Evolutionary conservation across 1,140 invertebrate species (phyloP), one percentile per base, ranked within the genome.

Genomic region (Ganaspis sp.): DNA sequence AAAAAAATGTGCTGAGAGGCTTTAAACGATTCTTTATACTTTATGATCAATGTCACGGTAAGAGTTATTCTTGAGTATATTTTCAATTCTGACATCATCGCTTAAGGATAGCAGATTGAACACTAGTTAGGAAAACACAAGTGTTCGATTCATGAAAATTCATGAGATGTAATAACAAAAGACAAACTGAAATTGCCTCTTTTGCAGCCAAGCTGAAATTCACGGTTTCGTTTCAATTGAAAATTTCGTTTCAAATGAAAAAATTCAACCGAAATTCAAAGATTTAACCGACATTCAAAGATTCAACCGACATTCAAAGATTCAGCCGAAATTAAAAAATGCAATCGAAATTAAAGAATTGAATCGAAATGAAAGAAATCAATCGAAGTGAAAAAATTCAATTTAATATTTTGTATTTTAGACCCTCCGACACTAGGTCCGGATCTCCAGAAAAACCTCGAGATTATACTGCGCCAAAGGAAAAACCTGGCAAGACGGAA

Each of bases 361-460:
- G n/a, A n/a, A n/a, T n/a, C n/a, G n/a, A n/a, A n/a, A n/a, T n/a
- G n/a, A n/a, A n/a, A n/a, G n/a, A n/a, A n/a, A n/a, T n/a, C n/a
- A n/a, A n/a, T n/a, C n/a, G n/a, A n/a, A n/a, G n/a, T n/a, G n/a
- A n/a, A n/a, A n/a, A n/a, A n/a, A n/a, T n/a, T 45, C 6, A 72
- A 45, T 23, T 64, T 29, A 17, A n/a, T 21, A 69, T 15, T 15
- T 21, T 70, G 23, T 21, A 73, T 73, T 54, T 69, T 37, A 89
- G 88, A 58, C 78, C 77, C 23, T 75, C 84, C 8, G 83, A 82
- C 0, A 58, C 70, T 9, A 77, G 86, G 21, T 75, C 87, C 15
- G 85, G 79, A 26, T 85, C 87, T 9, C 87, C 88, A n/a, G 84
- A 87, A 72, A 89, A 88, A 23, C 42, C 70, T 23, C 71, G 84